Percentiles rank a stretch among this genome's conserved stretches.
These are phyloP conservation scores for Pygmarrhopalites habei DNA, from an alignment of 1,140 invertebrate species.

Conservation along the genomic window DNA sequence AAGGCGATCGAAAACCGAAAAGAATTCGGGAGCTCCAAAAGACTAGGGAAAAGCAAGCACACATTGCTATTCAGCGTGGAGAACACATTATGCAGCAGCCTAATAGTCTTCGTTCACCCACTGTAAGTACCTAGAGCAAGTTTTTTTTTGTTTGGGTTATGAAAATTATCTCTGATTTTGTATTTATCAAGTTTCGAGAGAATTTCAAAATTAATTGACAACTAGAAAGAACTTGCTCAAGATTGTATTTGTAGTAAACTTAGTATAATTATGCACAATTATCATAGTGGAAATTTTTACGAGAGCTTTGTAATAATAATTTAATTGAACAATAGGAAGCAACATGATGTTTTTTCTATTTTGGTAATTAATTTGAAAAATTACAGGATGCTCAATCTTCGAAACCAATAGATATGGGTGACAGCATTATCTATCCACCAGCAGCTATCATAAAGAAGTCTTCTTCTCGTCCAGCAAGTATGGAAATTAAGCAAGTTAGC, in stretches of 20 bases:
- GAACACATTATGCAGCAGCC: conserved; percentile 69
- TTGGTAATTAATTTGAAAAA: no score
- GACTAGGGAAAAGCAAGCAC: conserved; percentile 73
- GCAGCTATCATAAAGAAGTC: not conserved
- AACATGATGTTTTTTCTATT: no score
- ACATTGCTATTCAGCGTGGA: conserved; percentile 71
- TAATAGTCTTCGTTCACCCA: not conserved
- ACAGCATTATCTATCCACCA: conserved; percentile 1
- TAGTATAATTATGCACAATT: not conserved
- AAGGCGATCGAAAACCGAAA: conserved; percentile 64
- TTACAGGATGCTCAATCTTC: no score
- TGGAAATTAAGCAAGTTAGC: conserved; percentile 9
- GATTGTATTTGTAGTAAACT: no score
- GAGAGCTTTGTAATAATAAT: no score
- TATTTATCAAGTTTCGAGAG: no score
- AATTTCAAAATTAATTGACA: no score
- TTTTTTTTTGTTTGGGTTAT: no score
- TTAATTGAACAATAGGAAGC: no score
- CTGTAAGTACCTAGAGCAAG: not conserved
- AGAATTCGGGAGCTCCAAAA: conserved; percentile 75
- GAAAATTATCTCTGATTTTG: no score
- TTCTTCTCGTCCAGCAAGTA: not conserved
- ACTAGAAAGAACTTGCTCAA: no score
- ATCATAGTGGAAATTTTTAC: no score
- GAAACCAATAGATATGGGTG: not conserved